Evolutionary conservation across 2,113 vertebrate genomes (phyloP), one percentile per base, ranked within the genome.

Genomic region (Amblyornis subalaris): DNA sequence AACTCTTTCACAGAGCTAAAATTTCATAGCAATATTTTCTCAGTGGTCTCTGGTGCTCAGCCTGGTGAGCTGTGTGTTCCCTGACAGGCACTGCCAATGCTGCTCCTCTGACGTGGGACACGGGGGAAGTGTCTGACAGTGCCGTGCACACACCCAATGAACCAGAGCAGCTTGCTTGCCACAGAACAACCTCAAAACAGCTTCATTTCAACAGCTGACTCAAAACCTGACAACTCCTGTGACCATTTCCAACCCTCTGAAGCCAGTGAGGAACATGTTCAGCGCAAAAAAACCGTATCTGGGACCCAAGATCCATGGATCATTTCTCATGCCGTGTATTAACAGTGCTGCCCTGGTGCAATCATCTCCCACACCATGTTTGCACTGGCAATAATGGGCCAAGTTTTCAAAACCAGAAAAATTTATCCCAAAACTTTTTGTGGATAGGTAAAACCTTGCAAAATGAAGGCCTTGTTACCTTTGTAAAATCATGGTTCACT

Each of bases 91-190:
- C 4, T 2, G 45, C 62, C 26, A 2, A 6, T 36, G 26, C 26
- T 23, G 3, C 57, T 38, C 19, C 22, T 42, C 19, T 35, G 0
- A 2, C 0, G 1, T 0, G 14, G 22, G 35, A 4, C 19, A 0
- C 0, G 2, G 66, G 38, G 20, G 10, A 36, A 28, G 12, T 0
- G 3, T 6, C 25, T 2, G 2, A 16, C 35, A 23, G 47, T 1
- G 31, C 73, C 65, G 16, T 6, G 31, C 50, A 31, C 42, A 12
- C 9, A 13, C 1, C 2, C 6, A 0, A 19, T 0, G 24, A 69
- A 53, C 22, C 17, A 75, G 62, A 76, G 45, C 40, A 88, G 50
- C 21, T 75, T 29, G 29, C 40, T 31, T 36, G 21, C 8, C 22
- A 20, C 18, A 38, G 53, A 23, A 58, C n/a, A 67, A 2, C 48